Evolutionary conservation across 1,140 invertebrate species (phyloP), one percentile per base, ranked within the genome.

Genomic region (Pteromalus puparum): DNA sequence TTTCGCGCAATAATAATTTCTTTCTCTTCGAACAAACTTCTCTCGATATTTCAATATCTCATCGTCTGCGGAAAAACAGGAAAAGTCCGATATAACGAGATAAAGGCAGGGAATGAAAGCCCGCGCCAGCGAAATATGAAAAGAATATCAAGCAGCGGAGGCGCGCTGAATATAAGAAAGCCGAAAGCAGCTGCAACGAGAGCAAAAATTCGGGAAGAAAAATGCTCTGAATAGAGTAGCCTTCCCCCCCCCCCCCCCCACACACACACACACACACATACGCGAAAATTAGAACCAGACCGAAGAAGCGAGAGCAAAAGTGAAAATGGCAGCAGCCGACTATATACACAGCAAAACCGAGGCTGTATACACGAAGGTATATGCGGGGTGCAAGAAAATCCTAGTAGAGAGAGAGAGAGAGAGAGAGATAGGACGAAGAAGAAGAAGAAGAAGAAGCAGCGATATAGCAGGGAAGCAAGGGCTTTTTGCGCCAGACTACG

Each of bases 261-360:
- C n/a, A 68, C n/a, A 68, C n/a, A 6, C 67, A 18, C 67, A 30
- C 28, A 38, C 28, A 38, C 70, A 26, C 70, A 26, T n/a, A 21
- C 70, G 38, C 10, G 72, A 38, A 74, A 74, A 42, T 42, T 70
- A 70, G 67, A 70, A 70, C 9, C 7, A 38, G 72, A 9, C 5
- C 26, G 34, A 42, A 74, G 34, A 42, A 34, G 30, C 26, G 26
- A 34, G 70, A 21, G 70, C 0, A 73, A 74, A 74, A 93, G 90
- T 5, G 93, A 93, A 74, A 74, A 74, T 42, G 72, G 93, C 1
- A 94, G 94, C 13, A 91, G 91, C 0, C 67, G 93, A 93, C 61
- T 93, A 93, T 13, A 28, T 18, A 73, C 1, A 73, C 34, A 89
- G 87, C 7, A 10, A 70, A 28, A 70, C 18, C 68, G 5, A 10